Base-by-base conservation (phyloP, 2,113 vertebrate species). In the Brachyhypopomus gauderio region DNA sequence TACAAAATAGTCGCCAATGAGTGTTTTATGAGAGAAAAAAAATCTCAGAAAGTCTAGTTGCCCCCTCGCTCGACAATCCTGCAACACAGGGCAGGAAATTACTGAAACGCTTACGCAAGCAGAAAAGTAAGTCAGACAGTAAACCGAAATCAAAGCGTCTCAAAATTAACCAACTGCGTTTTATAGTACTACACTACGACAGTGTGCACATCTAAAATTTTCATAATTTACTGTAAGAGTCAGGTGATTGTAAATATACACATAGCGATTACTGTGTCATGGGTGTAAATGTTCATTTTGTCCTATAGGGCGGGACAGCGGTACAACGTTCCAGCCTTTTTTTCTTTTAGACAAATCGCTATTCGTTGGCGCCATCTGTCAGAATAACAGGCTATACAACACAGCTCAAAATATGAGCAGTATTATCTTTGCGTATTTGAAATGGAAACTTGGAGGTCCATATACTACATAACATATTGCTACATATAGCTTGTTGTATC, bases 51-150 rank as follows among this genome's bases (percentile, higher is more conserved):
- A 71, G 52, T 64, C 14, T 56, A 36, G 72, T 56, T 75, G n/a
- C n/a, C 76, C 69, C 59, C 19, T 75, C 58, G 63, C 48, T 85
- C 62, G 59, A 81, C 72, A 63, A 72, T 64, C 76, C 72, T 80
- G 83, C 86, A 85, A 77, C 74, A 76, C 41, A 52, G 73, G 80
- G 74, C 83, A 86, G 85, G 74, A 84, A 86, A 87, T 84, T 75
- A 83, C 52, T 77, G 45, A 89, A 87, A 77, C 83, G 86, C 85
- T 85, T 87, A 89, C 80, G 85, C 82, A 81, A 81, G 88, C 86
- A 87, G 80, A 85, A 87, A 87, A 87, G 84, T 86, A 79, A 85
- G 76, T 41, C 36, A 70, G 48, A 76, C 72, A 41, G 72, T n/a
- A 69, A 59, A 38, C 5, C 19, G 19, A 34, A 45, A n/a, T 80